Evolutionary conservation across 2,888 invertebrate genomes (phyloP), one percentile per base, ranked within the genome.

Genomic region (Cephus nigrinus): DNA sequence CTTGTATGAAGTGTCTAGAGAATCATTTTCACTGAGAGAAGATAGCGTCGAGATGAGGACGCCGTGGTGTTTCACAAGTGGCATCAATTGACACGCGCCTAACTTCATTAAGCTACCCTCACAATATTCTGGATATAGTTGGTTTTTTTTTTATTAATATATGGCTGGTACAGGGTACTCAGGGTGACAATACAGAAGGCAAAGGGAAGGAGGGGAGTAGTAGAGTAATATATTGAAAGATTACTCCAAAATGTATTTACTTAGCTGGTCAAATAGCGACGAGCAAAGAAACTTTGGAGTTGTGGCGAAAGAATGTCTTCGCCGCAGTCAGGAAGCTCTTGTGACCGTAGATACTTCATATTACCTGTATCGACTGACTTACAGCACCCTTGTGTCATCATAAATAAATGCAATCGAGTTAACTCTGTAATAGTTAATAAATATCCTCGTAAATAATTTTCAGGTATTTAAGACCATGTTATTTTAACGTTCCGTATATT

Each of bases 221-320:
- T 23, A 9, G 23, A 55, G 55, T 23, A 55, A 55, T 23, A 23
- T 23, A 23, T 55, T 55, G 23, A 23, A 55, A 23, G 23, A 55
- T 55, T 55, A 55, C 23, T 55, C 23, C 23, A 55, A 55, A 55
- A 55, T 23, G 23, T 79, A 75, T 83, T 84, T 82, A 78, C 77
- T 80, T 80, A 84, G 81, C 82, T 84, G 83, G 68, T 82, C 79
- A 84, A 81, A 83, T 74, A 83, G 76, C 80, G 80, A 79, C 77
- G 76, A 78, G 80, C 71, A 72, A 36, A 55, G 23, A 55, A 55
- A 55, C 23, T 55, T 9, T 9, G 9, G 23, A 55, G 15, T 55
- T 2, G 23, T 55, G 55, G 23, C 55, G 55, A 55, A 55, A 55
- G 23, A 55, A 55, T 55, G 0, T 55, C 2, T 23, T 55, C 23